phyloP scores from a whole-genome alignment of 1,140 invertebrate species.

The Tetramorium parvispinum region DNA sequence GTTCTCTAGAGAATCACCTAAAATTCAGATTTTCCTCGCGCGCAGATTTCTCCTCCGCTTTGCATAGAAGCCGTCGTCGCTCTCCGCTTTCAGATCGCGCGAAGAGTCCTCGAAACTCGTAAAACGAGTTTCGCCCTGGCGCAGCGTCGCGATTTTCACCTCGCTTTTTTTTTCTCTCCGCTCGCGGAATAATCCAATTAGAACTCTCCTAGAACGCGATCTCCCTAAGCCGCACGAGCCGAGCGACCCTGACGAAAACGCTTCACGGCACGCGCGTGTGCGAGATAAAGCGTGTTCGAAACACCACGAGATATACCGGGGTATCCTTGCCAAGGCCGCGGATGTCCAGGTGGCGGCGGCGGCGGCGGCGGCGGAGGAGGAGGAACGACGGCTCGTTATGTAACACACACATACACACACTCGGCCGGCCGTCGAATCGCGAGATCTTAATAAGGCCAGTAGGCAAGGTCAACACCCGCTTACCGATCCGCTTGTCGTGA shows the following conservation, averaged over 20 bases:
- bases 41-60: conserved; percentile 52
- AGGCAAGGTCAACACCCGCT: conserved; percentile 79
- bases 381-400: conserved; percentile 40
- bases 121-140: conserved; percentile 27
- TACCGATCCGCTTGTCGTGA: conserved; percentile 65
- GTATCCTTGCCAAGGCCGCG: conserved; percentile 58
- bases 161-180: neutral
- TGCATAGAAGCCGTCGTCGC: conserved; percentile 47
- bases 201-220: conserved; percentile 6
- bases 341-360: neutral
- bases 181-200: conserved; percentile 37
- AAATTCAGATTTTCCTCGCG: conserved; percentile 53
- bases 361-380: conserved; percentile 13
- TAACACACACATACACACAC: conserved; percentile 3
- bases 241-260: conserved; percentile 12
- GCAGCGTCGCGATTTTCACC: conserved; percentile 44
- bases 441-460: conserved; percentile 79
- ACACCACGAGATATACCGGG: neutral
- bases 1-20: conserved; percentile 35
- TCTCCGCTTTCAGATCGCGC: conserved; percentile 30
- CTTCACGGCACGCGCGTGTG: neutral
- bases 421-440: conserved; percentile 12
- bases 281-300: neutral
- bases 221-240: neutral
- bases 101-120: conserved; percentile 11